These are phyloP conservation scores for Euura lappo DNA, from an alignment of 1,140 invertebrate genomes.

Conservation along the genomic window DNA sequence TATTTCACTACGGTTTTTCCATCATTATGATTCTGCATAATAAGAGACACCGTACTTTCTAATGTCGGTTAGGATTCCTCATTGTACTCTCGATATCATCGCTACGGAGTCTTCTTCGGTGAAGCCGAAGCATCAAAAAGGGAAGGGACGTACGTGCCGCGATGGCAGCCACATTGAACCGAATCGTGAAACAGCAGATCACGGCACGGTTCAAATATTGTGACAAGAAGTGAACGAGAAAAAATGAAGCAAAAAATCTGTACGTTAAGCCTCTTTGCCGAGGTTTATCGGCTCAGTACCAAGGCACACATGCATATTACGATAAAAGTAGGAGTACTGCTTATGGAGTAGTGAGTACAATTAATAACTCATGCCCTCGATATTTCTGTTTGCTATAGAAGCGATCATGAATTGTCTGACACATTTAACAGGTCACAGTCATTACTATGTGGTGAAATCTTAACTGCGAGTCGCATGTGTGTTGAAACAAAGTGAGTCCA, in stretches of 20 bases:
- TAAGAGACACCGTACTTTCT: not conserved
- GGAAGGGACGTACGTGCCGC: too few relatives aligned
- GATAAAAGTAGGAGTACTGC: too few relatives aligned
- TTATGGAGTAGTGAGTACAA: not conserved
- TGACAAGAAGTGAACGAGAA: too few relatives aligned
- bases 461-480: not conserved
- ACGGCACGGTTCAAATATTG: too few relatives aligned
- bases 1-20: not conserved
- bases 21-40: not conserved
- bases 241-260: too few relatives aligned
- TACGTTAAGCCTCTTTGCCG: too few relatives aligned
- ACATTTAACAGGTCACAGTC: conserved; percentile 4
- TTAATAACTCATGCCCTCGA: conserved; percentile 4
- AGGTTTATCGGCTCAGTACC: too few relatives aligned
- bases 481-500: not conserved
- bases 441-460: conserved; percentile 5
- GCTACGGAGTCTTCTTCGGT: not conserved
- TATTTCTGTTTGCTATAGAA: not conserved
- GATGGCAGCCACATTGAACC: too few relatives aligned
- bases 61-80: not conserved
- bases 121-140: too few relatives aligned
- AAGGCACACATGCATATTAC: too few relatives aligned
- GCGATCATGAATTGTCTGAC: not conserved
- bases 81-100: not conserved
- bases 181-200: too few relatives aligned